phyloP scores from a whole-genome alignment of 2,797 vertebrate genomes.

The Paramormyrops hopkinsi region DNA sequence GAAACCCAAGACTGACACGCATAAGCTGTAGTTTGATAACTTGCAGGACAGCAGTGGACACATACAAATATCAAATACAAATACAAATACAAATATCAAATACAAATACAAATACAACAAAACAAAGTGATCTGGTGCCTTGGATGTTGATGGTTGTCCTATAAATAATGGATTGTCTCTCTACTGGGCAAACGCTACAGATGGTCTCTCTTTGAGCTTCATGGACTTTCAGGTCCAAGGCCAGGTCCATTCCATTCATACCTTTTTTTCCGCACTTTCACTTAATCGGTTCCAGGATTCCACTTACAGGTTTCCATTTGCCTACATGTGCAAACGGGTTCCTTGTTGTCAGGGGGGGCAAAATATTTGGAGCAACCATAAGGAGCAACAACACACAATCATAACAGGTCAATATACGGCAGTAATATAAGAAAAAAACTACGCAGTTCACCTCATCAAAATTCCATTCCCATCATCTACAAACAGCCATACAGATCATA shows the following conservation, averaged over 20 bases:
- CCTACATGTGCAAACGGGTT: not conserved
- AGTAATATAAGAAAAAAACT: not conserved
- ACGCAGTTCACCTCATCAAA: not conserved
- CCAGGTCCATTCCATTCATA: constrained; percentile 30
- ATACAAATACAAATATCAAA: not conserved
- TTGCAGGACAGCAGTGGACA: not conserved
- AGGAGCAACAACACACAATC: not conserved
- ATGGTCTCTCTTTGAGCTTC: constrained; percentile 54
- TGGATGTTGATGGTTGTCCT: constrained; percentile 66
- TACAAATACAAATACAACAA: not conserved
- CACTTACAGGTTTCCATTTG: constrained; percentile 26
- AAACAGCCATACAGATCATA: constrained; percentile 3
- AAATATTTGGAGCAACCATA: not conserved
- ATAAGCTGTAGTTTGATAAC: not conserved
- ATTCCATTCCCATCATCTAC: not conserved
- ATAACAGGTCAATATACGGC: not conserved
- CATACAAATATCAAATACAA: not conserved
- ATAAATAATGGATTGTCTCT: constrained; percentile 68
- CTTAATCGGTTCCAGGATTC: constrained; percentile 41
- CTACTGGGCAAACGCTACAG: constrained; percentile 60
- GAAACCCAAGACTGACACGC: not conserved
- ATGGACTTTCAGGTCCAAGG: constrained; percentile 41
- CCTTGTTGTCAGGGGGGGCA: not conserved
- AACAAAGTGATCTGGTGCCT: not conserved
- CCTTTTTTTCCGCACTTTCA: constrained; percentile 36